Base-by-base conservation (phyloP, 2,113 vertebrate genomes). In the Onychostoma macrolepis region DNA sequence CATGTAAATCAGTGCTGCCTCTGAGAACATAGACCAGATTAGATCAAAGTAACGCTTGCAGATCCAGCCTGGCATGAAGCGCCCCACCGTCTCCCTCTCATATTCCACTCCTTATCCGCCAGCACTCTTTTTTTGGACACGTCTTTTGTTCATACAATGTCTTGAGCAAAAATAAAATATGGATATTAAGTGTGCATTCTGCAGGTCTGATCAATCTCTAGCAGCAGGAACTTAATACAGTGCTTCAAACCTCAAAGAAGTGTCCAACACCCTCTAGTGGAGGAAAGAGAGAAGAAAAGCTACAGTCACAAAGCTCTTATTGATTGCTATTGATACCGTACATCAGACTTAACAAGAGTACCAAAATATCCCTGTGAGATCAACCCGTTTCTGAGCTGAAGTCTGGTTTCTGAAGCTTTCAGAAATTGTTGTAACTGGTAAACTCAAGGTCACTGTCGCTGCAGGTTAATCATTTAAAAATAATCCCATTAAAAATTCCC, bases 211-310 rank as follows among this genome's bases (percentile, higher is more conserved):
- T 50, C 19, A 21, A 69, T 69, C 63, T n/a, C 80, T 41, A 50
- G 84, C 43, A 30, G 75, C 85, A 84, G 77, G 45, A 82, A 43
- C 38, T 89, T 85, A 86, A 85, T 85, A 87, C 83, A 86, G 58
- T 10, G 13, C 56, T 76, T 75, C 8, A 81, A 43, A 78, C 30
- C 38, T 58, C 41, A 83, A 86, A 79, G 90, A 92, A 87, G 91
- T 88, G 88, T 89, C 92, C 89, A 93, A 86, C 90, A 80, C 93
- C 92, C 92, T 92, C 93, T 94, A 93, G 92, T 94, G 92, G 92
- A 87, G 85, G 87, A 90, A 12, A 76, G 5, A 3, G 79, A 89
- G 86, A 88, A 84, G 83, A 89, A 87, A 85, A 76, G 17, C 43
- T 1, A 50, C 19, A 33, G 6, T 6, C 45, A 15, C 33, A 67